Evolutionary conservation across 1,140 invertebrate genomes (phyloP), one percentile per base, ranked within the genome.

Genomic region (Thrips palmi): DNA sequence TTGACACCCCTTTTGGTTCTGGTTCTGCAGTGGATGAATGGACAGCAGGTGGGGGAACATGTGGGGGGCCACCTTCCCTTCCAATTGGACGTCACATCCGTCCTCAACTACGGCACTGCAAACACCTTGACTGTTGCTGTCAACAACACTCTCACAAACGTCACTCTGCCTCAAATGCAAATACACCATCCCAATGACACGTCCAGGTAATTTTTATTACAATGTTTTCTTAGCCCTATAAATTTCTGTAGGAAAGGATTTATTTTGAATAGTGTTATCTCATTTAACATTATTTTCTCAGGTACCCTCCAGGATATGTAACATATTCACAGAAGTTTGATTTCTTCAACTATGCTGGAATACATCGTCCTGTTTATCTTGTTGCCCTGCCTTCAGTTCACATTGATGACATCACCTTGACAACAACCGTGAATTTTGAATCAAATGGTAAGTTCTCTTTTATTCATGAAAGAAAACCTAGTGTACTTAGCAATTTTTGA

Each of bases 311-410:
- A 18, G 64, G 60, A 4, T 69, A 64, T 43, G 62, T 61, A 46
- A 52, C 52, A 15, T 62, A 69, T 41, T 52, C 54, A 19, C 54
- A 67, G n/a, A 58, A 62, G 41, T 74, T 74, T 56, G 74, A 76
- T 50, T 76, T 75, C 50, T 76, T 72, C 50, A 73, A 77, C 47
- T 76, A 77, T 52, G 70, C 72, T 22, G 73, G 73, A 11, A 68
- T 76, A 24, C 67, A 77, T 47, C 53, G 73, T 23, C 55, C 63
- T 33, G 71, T 76, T 11, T 50, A 57, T 33, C 45, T 76, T 1
- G 67, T 67, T 48, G 57, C 60, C 4, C 63, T 62, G 7, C 67
- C 67, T 12, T 37, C 37, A 7, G 45, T 41, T 19, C 64, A 61
- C 41, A 58, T 73, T 36, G 53, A 62, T 43, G 67, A 69, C 45